These are phyloP conservation scores for Turritopsis rubra DNA, from an alignment of 30 jellyfish, hydroid and myxozoan genomes.

Conservation along the genomic window DNA sequence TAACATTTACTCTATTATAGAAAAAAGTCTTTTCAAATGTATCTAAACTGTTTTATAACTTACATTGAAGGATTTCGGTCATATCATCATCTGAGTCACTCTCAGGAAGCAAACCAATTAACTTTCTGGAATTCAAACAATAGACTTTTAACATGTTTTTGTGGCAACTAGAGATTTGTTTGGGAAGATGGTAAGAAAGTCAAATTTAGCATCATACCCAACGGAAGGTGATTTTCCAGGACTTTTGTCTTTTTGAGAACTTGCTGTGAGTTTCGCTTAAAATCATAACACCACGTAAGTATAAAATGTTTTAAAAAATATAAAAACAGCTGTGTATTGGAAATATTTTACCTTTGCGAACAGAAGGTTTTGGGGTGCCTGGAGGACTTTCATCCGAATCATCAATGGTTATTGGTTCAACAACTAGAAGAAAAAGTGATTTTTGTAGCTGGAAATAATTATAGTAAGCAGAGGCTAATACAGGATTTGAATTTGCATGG, in stretches of 20 bases:
- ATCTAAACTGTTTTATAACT: no score
- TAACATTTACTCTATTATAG: background rate
- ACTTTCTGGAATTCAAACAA: background rate
- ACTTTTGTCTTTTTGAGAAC: background rate
- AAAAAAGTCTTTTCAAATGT: no score
- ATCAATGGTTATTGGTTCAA: constrained; percentile 6
- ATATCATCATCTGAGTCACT: constrained; percentile 14
- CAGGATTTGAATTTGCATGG: no score
- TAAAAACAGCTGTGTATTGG: background rate
- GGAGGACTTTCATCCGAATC: constrained; percentile 15
- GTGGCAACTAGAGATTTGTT: background rate
- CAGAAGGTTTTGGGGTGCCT: background rate
- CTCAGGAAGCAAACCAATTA: background rate
- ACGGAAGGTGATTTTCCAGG: background rate
- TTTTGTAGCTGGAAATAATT: no score
- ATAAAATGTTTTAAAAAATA: no score
- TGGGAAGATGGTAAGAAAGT: background rate
- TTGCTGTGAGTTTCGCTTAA: background rate
- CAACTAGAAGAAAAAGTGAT: background rate
- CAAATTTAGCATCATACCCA: background rate
- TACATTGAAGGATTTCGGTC: background rate
- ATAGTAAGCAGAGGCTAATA: no score
- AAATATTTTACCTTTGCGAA: background rate
- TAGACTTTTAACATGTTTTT: no score
- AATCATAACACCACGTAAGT: background rate